Conservation (phyloP, 2,888 invertebrate species). For the Odontocolon sp. region DNA sequence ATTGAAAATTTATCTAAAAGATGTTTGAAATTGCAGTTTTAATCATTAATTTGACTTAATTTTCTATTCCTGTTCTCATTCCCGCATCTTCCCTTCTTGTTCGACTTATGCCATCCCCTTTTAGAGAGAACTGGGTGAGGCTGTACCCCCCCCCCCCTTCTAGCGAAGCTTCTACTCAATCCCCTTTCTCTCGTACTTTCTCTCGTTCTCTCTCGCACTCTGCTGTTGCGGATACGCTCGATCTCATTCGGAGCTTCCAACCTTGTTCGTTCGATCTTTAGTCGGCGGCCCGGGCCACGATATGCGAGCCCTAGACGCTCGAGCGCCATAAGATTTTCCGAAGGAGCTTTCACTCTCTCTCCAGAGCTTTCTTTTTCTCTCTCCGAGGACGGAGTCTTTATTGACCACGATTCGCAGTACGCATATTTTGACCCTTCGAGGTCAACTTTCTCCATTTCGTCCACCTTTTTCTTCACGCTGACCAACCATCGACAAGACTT, state of each 20-base stretch:
- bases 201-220: slow-evolving; percentile 28
- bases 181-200: slow-evolving; percentile 1
- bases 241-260: slow-evolving; percentile 67
- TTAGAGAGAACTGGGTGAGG: slow-evolving; percentile 37
- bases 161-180: slow-evolving; percentile 18
- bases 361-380: neutral
- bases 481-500: no score
- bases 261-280: slow-evolving; percentile 71
- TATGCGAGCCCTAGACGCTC: slow-evolving; percentile 29
- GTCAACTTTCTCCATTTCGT: no score
- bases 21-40: no score
- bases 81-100: slow-evolving; percentile 18
- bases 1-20: no score
- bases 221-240: slow-evolving; percentile 61
- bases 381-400: neutral
- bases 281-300: slow-evolving; percentile 55
- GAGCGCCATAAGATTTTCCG: neutral
- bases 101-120: slow-evolving; percentile 38
- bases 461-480: no score
- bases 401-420: neutral
- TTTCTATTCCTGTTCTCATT: slow-evolving; percentile 29
- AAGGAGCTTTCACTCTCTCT: slow-evolving; percentile 32
- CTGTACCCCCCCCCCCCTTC: slow-evolving; percentile 7
- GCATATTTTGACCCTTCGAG: slow-evolving; percentile 1
- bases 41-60: no score